Percentiles rank a stretch among this genome's conserved stretches.
Evolutionary conservation across 2,888 invertebrate species (phyloP).

Genomic region (Corbicula japonica): DNA sequence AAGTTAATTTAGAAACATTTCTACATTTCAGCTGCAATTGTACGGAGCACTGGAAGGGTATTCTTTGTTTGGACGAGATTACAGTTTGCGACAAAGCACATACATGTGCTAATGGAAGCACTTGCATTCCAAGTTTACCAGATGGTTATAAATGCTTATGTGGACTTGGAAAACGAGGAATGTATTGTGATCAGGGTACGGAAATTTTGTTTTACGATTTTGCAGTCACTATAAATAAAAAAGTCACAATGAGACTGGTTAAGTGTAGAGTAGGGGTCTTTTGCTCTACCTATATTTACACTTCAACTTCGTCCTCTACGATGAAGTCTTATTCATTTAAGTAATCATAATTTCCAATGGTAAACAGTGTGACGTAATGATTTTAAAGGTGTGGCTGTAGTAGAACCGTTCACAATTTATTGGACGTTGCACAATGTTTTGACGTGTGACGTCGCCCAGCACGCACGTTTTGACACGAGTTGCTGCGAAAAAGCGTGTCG

Average conservation of each 20-base stretch:
- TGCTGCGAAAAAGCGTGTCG: too few species aligned
- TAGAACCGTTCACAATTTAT: too few species aligned
- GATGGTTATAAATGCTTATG: conserved; percentile 50
- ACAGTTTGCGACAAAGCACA: conserved; percentile 48
- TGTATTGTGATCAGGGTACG: conserved; percentile 45
- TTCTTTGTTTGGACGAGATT: conserved; percentile 37
- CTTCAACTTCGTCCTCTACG: background rate
- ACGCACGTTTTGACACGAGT: too few species aligned
- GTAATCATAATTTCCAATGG: too few species aligned
- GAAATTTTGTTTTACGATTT: background rate
- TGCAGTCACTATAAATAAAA: background rate
- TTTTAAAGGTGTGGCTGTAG: background rate
- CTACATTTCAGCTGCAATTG: conserved; percentile 55
- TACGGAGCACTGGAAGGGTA: conserved; percentile 41
- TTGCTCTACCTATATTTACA: background rate
- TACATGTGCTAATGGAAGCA: conserved; percentile 44
- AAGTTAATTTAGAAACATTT: background rate
- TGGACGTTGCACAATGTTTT: too few species aligned
- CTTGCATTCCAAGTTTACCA: conserved; percentile 40
- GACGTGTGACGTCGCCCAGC: too few species aligned
- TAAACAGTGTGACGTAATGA: background rate
- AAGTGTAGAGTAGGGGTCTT: background rate
- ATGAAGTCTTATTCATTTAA: background rate
- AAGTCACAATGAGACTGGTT: background rate
- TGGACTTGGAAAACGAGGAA: conserved; percentile 49